Conservation (phyloP, 2,113 vertebrate species). For the Vidua chalybeata region DNA sequence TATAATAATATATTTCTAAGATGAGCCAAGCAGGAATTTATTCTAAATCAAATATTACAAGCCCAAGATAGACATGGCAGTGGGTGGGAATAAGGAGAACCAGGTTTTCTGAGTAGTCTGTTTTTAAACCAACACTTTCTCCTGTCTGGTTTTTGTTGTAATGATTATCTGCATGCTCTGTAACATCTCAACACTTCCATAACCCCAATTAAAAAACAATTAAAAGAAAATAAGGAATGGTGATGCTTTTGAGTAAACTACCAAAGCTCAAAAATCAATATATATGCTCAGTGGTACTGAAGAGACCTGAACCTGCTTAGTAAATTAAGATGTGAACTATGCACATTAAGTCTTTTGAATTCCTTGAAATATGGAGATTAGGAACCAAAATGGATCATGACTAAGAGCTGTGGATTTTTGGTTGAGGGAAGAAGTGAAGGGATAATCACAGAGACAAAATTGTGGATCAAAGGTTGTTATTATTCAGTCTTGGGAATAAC, state of each 20-base stretch:
- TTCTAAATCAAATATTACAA: too few relatives aligned
- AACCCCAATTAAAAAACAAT: neutral
- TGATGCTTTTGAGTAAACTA: neutral
- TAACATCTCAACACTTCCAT: neutral
- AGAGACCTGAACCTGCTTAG: neutral
- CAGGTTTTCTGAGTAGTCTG: neutral
- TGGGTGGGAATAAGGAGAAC: neutral
- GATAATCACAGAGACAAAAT: neutral
- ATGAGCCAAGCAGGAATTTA: neutral
- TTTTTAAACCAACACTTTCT: neutral
- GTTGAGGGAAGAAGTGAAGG: neutral
- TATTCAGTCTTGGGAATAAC: neutral
- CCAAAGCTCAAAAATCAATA: neutral
- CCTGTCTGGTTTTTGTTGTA: neutral
- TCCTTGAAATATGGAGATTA: neutral
- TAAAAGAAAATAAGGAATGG: neutral
- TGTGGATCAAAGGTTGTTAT: neutral
- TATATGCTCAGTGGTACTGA: neutral
- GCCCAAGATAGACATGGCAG: neutral
- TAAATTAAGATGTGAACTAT: neutral
- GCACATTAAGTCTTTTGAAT: neutral
- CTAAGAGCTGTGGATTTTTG: neutral
- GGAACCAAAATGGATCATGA: neutral
- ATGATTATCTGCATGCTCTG: neutral
- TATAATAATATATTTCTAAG: neutral